Evolutionary conservation across 2,888 invertebrate genomes (phyloP).

Genomic region (Phlogophora meticulosa): DNA sequence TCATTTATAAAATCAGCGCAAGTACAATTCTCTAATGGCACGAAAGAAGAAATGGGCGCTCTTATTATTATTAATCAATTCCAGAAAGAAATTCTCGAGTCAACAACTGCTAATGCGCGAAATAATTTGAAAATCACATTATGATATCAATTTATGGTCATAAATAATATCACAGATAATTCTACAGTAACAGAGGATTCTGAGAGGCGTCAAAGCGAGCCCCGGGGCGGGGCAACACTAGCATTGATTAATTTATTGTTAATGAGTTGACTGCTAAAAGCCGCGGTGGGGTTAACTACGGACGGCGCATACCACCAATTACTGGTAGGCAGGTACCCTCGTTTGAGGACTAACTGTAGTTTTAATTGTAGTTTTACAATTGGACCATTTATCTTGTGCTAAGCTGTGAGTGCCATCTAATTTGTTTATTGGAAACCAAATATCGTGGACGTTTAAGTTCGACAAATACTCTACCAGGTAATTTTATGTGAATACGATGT

Average conservation of each 20-base stretch:
- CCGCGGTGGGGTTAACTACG: slow-evolving; percentile 62
- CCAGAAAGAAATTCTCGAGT: not conserved
- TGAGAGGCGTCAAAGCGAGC: slow-evolving; percentile 63
- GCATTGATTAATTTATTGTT: slow-evolving; percentile 85
- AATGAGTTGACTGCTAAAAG: slow-evolving; percentile 81
- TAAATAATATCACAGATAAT: slow-evolving; percentile 64
- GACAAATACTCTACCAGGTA: too few relatives aligned
- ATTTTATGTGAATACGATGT: too few relatives aligned
- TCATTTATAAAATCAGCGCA: not conserved
- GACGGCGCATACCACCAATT: slow-evolving; percentile 47
- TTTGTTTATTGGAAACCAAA: not conserved
- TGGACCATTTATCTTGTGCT: slow-evolving; percentile 42
- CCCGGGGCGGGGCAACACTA: slow-evolving; percentile 64
- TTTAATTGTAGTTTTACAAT: slow-evolving; percentile 57
- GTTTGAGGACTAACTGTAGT: slow-evolving; percentile 54
- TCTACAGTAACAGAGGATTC: slow-evolving; percentile 48
- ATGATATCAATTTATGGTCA: slow-evolving; percentile 59
- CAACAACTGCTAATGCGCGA: slow-evolving; percentile 13
- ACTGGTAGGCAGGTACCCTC: slow-evolving; percentile 16
- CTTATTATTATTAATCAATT: slow-evolving; percentile 6
- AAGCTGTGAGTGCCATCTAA: not conserved
- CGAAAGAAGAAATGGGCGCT: not conserved
- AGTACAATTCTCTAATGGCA: not conserved
- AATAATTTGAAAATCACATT: slow-evolving; percentile 44
- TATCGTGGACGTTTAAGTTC: too few relatives aligned